Conservation (phyloP, 2,113 vertebrate species). For the Bolborhynchus lineola region DNA sequence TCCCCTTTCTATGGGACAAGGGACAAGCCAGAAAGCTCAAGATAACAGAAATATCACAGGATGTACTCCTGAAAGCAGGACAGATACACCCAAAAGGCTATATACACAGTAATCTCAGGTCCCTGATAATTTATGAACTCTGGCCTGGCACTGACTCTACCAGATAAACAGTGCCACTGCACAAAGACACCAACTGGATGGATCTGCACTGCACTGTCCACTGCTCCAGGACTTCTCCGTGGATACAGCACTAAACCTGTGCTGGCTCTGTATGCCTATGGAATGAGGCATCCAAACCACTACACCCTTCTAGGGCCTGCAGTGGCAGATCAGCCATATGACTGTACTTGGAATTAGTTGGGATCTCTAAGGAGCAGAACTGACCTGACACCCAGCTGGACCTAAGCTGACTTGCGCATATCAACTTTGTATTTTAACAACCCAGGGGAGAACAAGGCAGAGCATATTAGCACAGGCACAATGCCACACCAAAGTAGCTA, state of each 20-base stretch:
- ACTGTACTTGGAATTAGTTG: background rate
- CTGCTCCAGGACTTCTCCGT: background rate
- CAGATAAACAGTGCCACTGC: background rate
- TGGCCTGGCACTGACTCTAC: background rate
- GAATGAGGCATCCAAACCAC: background rate
- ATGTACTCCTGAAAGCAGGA: background rate
- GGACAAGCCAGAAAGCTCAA: background rate
- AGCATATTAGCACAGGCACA: background rate
- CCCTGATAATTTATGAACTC: background rate
- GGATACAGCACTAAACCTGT: background rate
- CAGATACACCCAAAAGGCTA: background rate
- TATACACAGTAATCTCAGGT: background rate
- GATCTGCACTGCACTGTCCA: background rate
- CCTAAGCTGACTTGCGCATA: fast-evolving
- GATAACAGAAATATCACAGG: background rate
- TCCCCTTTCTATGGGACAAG: background rate
- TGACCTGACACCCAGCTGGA: background rate
- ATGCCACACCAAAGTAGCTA: background rate
- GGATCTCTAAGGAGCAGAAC: background rate
- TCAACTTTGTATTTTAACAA: background rate
- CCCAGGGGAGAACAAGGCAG: background rate
- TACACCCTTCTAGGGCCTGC: background rate
- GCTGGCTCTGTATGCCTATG: background rate
- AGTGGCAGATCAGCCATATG: fast-evolving
- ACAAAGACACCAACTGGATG: background rate